Base-by-base conservation (phyloP, 37 sponge, comb jelly and placozoan genomes). In the Aphrocallistes beatrix region DNA sequence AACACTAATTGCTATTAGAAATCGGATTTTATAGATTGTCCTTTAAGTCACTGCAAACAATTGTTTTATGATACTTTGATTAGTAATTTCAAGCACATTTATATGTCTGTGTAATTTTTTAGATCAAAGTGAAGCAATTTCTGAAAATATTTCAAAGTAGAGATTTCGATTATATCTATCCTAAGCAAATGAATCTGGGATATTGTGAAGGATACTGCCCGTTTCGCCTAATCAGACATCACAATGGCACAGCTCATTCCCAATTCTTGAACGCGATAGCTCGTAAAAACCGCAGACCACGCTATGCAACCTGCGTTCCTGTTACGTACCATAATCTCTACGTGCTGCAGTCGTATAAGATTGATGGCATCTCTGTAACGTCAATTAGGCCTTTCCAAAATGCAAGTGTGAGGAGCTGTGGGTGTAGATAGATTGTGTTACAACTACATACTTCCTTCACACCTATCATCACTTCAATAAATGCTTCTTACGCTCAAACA, bases 191-290 rank as follows among this genome's bases (percentile, higher is more conserved):
- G 1, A 28, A 60, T 60, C n/a, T 60, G 28, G 75, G 75, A 19
- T 60, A 60, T 60, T 60, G 75, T 13, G 3, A 60, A 60, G 75
- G 75, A 19, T 60, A 60, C 21, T 60, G 75, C n/a, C 75, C 75
- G n/a, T 60, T 60, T 30, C 10, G n/a, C 10, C 21, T 60, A 60
- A 60, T 60, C 8, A 60, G n/a, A 19, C 75, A 60, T 13, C 75
- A 60, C 21, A 60, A 60, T 13, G 75, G 75, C n/a, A 60, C 75
- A 60, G n/a, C 75, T 25, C 75, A 60, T 30, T 19, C 75, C 10
- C 75, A 60, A 30, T 25, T 60, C 8, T 25, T 60, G 75, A 60
- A 60, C n/a, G n/a, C 25, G 3, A 60, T 60, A 25, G 75, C 75
- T 25, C 75, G n/a, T 25, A 21, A 6, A 13, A 19, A 60, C 3